These are phyloP conservation scores for Romanomermis culicivorax DNA, from an alignment of 2,888 invertebrate genomes.

Conservation along the genomic window DNA sequence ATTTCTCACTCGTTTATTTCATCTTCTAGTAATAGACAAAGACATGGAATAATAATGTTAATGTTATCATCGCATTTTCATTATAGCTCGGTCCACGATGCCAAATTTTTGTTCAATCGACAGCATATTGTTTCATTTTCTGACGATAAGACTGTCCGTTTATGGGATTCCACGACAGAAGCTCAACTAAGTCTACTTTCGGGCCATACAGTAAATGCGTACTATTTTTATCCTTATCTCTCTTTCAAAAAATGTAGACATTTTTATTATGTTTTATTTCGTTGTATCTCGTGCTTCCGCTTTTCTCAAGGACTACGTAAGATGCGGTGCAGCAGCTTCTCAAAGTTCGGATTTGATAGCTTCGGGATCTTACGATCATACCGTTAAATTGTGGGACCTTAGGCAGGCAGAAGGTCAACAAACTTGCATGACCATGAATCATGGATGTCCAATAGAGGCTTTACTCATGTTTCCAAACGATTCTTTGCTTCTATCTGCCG, in stretches of 20 bases:
- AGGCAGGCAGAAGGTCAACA: slow-evolving; percentile 41
- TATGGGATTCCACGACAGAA: slow-evolving; percentile 13
- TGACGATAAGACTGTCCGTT: slow-evolving; percentile 22
- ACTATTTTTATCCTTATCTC: too few relatives aligned
- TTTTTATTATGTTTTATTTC: too few relatives aligned
- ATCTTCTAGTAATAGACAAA: too few relatives aligned
- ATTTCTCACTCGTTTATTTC: too few relatives aligned
- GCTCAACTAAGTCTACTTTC: neutral
- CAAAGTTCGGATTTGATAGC: slow-evolving; percentile 18
- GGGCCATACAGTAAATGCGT: slow-evolving; percentile 6
- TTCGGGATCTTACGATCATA: slow-evolving; percentile 54
- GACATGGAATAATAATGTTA: too few relatives aligned
- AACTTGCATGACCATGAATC: slow-evolving; percentile 48
- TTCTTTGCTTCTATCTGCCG: slow-evolving; percentile 70
- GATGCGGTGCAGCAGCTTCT: slow-evolving; percentile 17
- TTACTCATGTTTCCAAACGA: slow-evolving; percentile 67
- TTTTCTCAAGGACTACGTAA: slow-evolving; percentile 20
- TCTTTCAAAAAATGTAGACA: too few relatives aligned
- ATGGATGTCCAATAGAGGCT: slow-evolving; percentile 71
- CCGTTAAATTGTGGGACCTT: slow-evolving; percentile 64
- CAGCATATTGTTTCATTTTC: slow-evolving; percentile 16
- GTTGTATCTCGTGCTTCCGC: too few relatives aligned
- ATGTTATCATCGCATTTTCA: too few relatives aligned
- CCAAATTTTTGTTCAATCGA: neutral
- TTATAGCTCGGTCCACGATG: neutral